Evolutionary conservation across 1,140 invertebrate genomes (phyloP).

Genomic region (Brachionus paranguensis): DNA sequence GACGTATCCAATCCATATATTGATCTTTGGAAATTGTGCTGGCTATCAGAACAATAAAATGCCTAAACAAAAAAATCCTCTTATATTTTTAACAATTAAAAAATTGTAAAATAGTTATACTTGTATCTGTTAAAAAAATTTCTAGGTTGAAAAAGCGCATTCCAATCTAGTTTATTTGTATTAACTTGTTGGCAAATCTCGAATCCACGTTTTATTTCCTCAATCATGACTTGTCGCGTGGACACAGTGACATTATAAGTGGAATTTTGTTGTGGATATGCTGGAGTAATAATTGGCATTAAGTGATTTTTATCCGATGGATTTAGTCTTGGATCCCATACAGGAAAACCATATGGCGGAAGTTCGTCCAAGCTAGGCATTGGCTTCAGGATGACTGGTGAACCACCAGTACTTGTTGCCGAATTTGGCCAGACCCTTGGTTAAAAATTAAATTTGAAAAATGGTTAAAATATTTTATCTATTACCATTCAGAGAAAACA

Average conservation of each 20-base stretch:
- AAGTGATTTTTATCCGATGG: conserved; percentile 77
- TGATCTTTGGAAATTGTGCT: conserved; percentile 75
- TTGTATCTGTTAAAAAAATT: conserved; percentile 91
- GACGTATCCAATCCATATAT: conserved; percentile 75
- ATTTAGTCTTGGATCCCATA: conserved; percentile 42
- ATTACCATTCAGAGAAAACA: conserved; percentile 68
- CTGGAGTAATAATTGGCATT: conserved; percentile 99
- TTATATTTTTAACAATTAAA: background rate
- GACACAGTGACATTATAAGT: conserved; percentile 95
- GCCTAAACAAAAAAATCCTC: background rate
- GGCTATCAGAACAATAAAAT: conserved; percentile 68
- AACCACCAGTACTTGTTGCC: background rate
- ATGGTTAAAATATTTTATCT: conserved; percentile 70
- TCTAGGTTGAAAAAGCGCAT: conserved; percentile 82
- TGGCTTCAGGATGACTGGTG: conserved; percentile 61
- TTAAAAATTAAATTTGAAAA: background rate
- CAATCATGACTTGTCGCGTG: conserved; percentile 83
- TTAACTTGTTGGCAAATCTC: conserved; percentile 79
- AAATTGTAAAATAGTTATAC: conserved; percentile 46
- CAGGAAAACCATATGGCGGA: conserved; percentile 38
- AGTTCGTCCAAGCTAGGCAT: conserved; percentile 23
- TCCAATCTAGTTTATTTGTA: conserved; percentile 74
- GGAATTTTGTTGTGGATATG: conserved; percentile 98
- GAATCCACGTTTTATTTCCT: conserved; percentile 69
- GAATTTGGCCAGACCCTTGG: conserved; percentile 31